phyloP scores from a whole-genome alignment of 2,888 invertebrate genomes.

The Eudemis profundana region DNA sequence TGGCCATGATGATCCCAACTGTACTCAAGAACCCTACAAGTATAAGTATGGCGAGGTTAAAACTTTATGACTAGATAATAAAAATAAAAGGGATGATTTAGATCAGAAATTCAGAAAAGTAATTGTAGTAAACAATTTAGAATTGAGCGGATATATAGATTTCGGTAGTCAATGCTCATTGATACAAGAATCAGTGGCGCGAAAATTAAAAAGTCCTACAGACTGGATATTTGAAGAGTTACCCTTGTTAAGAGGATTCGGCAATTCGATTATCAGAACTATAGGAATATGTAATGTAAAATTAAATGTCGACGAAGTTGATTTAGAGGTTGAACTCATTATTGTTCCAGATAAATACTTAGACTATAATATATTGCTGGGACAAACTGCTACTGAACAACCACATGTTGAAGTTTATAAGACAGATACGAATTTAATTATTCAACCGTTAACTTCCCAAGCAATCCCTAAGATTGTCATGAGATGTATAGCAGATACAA shows the following conservation, averaged over 20 bases:
- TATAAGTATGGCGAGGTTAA: neutral
- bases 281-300: neutral
- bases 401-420: slow-evolving; percentile 4
- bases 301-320: neutral
- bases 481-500: neutral
- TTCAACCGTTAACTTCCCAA: neutral
- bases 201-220: neutral
- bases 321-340: slow-evolving; percentile 1
- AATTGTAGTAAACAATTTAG: neutral
- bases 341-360: slow-evolving; percentile 5
- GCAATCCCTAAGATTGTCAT: neutral
- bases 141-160: slow-evolving; percentile 8
- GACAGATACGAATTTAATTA: neutral
- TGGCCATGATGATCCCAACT: slow-evolving; percentile 1
- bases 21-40: neutral
- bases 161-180: slow-evolving; percentile 4
- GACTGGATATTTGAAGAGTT: neutral
- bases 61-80: slow-evolving; percentile 1
- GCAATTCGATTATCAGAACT: neutral
- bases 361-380: slow-evolving; percentile 3
- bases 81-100: neutral
- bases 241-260: slow-evolving; percentile 1
- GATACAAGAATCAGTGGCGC: neutral
- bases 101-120: slow-evolving; percentile 5
- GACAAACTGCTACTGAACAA: slow-evolving; percentile 12